Conservation (phyloP, 2,113 vertebrate genomes). For the Cnemophilus loriae region DNA sequence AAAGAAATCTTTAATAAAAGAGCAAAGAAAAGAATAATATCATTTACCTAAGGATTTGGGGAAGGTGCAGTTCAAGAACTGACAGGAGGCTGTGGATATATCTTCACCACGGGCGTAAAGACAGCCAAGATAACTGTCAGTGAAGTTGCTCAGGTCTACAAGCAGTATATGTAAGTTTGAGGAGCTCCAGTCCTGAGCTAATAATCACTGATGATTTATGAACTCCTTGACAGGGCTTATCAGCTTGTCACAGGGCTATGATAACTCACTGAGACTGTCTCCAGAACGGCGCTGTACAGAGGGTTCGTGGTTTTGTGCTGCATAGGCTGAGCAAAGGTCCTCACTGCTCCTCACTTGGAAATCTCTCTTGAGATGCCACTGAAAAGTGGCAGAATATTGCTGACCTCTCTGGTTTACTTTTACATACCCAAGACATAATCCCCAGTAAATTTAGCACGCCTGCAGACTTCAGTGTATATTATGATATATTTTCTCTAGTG, state of each 20-base stretch:
- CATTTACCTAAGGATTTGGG: neutral
- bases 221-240: neutral
- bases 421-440: neutral
- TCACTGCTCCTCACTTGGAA: neutral
- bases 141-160: neutral
- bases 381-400: neutral
- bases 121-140: neutral
- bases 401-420: neutral
- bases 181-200: neutral
- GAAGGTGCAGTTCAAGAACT: neutral
- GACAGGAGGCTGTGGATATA: neutral
- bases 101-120: neutral
- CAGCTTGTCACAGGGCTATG: neutral
- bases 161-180: neutral
- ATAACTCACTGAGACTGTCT: neutral
- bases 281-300: neutral
- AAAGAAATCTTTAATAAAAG: neutral
- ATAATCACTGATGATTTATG: neutral
- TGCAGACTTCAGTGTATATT: neutral
- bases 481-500: neutral
- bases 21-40: neutral
- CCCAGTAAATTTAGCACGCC: rapidly evolving
- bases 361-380: neutral
- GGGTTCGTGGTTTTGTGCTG: neutral
- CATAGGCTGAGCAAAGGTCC: neutral